Conservation (phyloP, 2,113 vertebrate species). For the Potamarius usumacintae region DNA sequence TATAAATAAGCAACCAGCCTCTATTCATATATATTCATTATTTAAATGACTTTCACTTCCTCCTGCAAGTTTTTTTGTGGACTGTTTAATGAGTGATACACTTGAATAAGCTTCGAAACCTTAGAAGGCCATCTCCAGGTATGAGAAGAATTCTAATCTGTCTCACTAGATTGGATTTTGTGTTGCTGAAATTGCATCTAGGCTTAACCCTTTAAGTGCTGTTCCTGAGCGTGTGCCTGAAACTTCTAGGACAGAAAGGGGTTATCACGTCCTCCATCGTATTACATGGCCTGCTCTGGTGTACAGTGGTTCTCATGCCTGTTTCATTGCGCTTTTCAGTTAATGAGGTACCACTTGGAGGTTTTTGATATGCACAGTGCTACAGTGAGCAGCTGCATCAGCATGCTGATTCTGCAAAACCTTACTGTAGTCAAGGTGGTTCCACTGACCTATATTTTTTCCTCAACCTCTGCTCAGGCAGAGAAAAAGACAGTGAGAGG, state of each 20-base stretch:
- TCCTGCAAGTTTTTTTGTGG: conserved; percentile 13
- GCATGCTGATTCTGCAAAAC: conserved; percentile 51
- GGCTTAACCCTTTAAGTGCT: conserved; percentile 13
- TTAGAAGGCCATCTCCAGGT: conserved; percentile 17
- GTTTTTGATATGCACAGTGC: conserved; percentile 36
- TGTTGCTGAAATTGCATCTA: conserved; percentile 28
- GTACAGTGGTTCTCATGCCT: not conserved
- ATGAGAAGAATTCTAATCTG: conserved; percentile 30
- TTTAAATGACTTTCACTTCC: conserved; percentile 56
- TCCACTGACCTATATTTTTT: conserved; percentile 65
- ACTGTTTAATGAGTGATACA: conserved; percentile 29
- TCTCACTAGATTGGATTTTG: conserved; percentile 7
- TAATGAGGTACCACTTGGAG: not conserved
- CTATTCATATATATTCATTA: conserved; percentile 61
- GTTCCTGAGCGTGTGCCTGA: not conserved
- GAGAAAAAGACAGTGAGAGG: conserved; percentile 15
- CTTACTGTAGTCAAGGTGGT: conserved; percentile 28
- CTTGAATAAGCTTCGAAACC: conserved; percentile 33
- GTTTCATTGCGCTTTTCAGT: conserved; percentile 1
- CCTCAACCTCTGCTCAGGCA: conserved; percentile 19
- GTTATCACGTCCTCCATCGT: not conserved
- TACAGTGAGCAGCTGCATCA: conserved; percentile 37
- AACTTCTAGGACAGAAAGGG: not conserved
- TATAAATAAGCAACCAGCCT: conserved; percentile 48
- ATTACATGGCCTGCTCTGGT: conserved; percentile 7